These are phyloP conservation scores for Emesis russula DNA, from an alignment of 2,888 invertebrate genomes.

Conservation along the genomic window DNA sequence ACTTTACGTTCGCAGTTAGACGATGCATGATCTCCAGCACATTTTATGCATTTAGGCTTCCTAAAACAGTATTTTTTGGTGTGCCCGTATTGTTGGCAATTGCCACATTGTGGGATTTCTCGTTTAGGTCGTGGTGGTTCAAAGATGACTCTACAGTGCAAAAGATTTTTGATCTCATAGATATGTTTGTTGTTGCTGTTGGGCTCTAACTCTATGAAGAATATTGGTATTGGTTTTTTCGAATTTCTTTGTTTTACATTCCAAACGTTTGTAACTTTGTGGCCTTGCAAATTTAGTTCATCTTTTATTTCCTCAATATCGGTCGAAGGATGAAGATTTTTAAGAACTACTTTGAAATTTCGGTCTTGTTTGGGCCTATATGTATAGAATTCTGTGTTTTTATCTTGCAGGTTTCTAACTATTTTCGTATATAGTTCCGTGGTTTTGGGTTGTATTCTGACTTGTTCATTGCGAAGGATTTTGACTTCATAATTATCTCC, in stretches of 20 bases:
- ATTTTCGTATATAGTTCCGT: slow-evolving; percentile 46
- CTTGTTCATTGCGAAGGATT: not conserved
- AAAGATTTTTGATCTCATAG: not conserved
- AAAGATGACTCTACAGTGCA: slow-evolving; percentile 20
- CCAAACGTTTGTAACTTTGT: slow-evolving; percentile 25
- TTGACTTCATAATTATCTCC: not conserved
- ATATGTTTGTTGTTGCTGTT: slow-evolving; percentile 7
- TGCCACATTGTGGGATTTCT: too few species aligned
- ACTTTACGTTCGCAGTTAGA: slow-evolving; percentile 42
- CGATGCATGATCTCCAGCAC: too few species aligned
- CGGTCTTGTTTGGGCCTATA: slow-evolving; percentile 61
- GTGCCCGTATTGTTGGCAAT: too few species aligned
- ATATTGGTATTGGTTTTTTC: not conserved
- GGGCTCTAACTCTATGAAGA: slow-evolving; percentile 12
- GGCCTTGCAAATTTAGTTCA: slow-evolving; percentile 35
- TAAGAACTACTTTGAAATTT: slow-evolving; percentile 22
- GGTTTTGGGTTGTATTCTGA: slow-evolving; percentile 39
- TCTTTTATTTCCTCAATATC: slow-evolving; percentile 58
- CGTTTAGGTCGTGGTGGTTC: slow-evolving; percentile 74
- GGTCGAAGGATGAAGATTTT: slow-evolving; percentile 66
- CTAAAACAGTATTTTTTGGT: slow-evolving; percentile 68
- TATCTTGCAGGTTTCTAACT: slow-evolving; percentile 41
- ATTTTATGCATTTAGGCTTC: slow-evolving; percentile 72
- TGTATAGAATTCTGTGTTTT: slow-evolving; percentile 62
- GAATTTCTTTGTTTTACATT: slow-evolving; percentile 8